Evolutionary conservation across 2,113 vertebrate species (phyloP).

Genomic region (Porphyrio hochstetteri): DNA sequence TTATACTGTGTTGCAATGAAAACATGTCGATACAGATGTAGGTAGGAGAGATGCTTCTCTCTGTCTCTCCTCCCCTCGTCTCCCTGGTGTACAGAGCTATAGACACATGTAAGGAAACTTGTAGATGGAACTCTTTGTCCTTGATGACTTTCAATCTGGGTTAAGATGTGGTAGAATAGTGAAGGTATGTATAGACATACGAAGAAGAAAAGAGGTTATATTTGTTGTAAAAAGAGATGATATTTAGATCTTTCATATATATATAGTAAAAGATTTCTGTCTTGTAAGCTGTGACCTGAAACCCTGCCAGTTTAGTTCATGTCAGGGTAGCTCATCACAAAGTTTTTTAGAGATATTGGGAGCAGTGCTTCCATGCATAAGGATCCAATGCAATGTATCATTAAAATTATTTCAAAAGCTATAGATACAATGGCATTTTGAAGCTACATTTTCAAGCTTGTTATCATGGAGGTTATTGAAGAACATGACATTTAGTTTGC

Average conservation of each 20-base stretch:
- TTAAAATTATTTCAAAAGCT: background rate
- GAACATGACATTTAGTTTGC: background rate
- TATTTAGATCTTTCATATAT: background rate
- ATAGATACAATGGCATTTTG: background rate
- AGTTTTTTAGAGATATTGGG: background rate
- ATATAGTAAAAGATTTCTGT: background rate
- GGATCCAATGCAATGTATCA: background rate
- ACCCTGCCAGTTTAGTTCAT: background rate
- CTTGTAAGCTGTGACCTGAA: background rate
- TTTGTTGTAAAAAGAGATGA: background rate
- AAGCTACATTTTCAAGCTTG: slow-evolving; percentile 4
- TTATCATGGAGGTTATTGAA: background rate
- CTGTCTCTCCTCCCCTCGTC: rapidly evolving
- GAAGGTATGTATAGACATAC: background rate
- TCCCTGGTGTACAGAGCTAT: background rate
- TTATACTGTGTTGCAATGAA: background rate
- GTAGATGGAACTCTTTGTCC: background rate
- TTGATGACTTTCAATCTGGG: background rate
- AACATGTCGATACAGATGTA: background rate
- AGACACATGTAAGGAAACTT: background rate
- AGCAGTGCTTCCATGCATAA: background rate
- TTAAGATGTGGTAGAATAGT: background rate
- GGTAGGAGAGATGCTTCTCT: background rate
- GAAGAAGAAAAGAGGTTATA: background rate
- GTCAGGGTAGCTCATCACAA: background rate